A percentile compares a stretch with the other conserved stretches of the same genome.
These are phyloP conservation scores for Setophaga petechia DNA, from an alignment of 2,113 vertebrate species.

Conservation along the genomic window DNA sequence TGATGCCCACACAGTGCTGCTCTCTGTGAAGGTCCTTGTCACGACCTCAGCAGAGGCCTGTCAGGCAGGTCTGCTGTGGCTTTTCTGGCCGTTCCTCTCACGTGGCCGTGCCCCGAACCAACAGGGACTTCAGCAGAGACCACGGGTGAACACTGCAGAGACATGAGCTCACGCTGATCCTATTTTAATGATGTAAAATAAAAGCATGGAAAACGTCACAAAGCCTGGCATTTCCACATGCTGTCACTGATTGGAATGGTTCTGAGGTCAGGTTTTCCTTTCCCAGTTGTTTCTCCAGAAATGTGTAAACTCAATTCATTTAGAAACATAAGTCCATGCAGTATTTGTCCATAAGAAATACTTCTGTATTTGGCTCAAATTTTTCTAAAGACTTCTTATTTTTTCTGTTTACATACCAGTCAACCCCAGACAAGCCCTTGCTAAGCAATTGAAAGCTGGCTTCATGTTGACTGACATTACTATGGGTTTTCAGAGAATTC, in stretches of 20 bases:
- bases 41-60: neutral
- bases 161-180: neutral
- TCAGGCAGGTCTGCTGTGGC: neutral
- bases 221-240: neutral
- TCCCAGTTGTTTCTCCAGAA: neutral
- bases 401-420: neutral
- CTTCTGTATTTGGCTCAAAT: neutral
- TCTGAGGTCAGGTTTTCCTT: neutral
- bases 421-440: neutral
- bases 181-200: neutral
- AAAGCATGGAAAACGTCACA: neutral
- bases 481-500: neutral
- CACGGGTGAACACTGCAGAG: fast-evolving
- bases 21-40: neutral
- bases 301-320: neutral
- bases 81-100: neutral
- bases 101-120: fast-evolving
- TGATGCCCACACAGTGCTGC: neutral
- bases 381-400: neutral
- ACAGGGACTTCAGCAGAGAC: neutral
- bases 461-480: neutral
- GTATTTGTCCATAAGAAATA: neutral
- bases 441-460: neutral
- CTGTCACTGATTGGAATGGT: neutral
- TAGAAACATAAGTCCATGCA: neutral